A percentile compares a stretch with the other conserved stretches of the same genome.
Evolutionary conservation across 23 tunicate genomes (phyloP).

Genomic region (Ascidia mentula): DNA sequence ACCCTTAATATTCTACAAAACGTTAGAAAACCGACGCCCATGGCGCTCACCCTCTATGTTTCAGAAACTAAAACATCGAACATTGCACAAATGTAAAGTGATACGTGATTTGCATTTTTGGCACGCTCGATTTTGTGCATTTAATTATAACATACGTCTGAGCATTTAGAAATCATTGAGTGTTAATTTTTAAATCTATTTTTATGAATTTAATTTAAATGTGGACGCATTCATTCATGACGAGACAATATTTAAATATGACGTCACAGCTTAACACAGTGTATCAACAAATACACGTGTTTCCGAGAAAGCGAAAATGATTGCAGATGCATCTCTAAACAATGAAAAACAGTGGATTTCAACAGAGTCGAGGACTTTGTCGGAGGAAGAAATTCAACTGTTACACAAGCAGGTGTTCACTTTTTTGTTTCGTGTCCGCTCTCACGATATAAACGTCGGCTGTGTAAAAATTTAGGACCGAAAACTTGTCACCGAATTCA

Average conservation of each 20-base stretch:
- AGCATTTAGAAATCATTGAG: no score
- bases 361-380: background rate
- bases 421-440: background rate
- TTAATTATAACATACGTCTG: no score
- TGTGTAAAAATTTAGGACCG: slow-evolving; percentile 31
- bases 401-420: background rate
- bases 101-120: no score
- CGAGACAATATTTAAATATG: background rate
- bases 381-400: slow-evolving; percentile 2
- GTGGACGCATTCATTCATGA: background rate
- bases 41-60: no score
- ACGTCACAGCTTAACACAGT: background rate
- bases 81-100: no score
- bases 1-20: no score
- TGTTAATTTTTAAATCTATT: no score
- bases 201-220: no score
- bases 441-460: background rate
- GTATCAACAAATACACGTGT: background rate
- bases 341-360: background rate
- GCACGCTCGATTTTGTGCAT: no score
- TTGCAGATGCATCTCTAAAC: background rate
- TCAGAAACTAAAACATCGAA: no score
- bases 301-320: background rate
- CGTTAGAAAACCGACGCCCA: no score
- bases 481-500: slow-evolving; percentile 64